These are phyloP conservation scores for Dermatemys mawii DNA, from an alignment of 2,113 vertebrate species.

Conservation along the genomic window DNA sequence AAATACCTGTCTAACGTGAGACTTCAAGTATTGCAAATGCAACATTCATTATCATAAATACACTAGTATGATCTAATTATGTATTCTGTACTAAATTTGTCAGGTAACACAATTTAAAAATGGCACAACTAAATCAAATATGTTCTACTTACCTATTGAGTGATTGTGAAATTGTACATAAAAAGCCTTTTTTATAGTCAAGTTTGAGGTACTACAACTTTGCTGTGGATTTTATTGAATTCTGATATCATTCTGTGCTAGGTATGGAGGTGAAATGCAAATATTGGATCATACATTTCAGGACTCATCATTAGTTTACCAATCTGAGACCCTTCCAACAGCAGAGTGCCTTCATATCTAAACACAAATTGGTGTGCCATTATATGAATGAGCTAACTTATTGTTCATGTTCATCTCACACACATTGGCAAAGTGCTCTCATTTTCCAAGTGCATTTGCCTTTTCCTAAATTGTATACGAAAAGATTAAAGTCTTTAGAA, in stretches of 20 bases:
- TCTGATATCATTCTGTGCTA: not conserved
- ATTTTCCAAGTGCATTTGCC: not conserved
- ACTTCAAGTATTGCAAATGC: constrained; percentile 50
- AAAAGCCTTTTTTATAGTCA: constrained; percentile 43
- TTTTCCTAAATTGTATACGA: not conserved
- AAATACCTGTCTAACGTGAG: constrained; percentile 56
- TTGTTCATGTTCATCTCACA: not conserved
- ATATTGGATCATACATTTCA: not conserved
- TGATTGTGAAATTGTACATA: constrained; percentile 51
- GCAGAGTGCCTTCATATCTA: not conserved
- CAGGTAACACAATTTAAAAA: constrained; percentile 72
- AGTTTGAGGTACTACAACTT: constrained; percentile 26
- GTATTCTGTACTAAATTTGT: constrained; percentile 56
- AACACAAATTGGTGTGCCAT: not conserved
- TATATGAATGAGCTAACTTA: not conserved
- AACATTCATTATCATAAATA: constrained; percentile 66
- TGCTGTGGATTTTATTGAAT: not conserved
- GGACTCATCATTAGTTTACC: not conserved
- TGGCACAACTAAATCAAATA: constrained; percentile 61
- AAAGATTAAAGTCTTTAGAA: not conserved
- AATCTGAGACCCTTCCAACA: constrained; percentile 11
- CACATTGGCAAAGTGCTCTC: not conserved
- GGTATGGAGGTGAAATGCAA: not conserved
- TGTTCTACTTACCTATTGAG: constrained; percentile 56
- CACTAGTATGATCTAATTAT: constrained; percentile 60